phyloP scores from a whole-genome alignment of 2,888 invertebrate species.

The Leucania comma region DNA sequence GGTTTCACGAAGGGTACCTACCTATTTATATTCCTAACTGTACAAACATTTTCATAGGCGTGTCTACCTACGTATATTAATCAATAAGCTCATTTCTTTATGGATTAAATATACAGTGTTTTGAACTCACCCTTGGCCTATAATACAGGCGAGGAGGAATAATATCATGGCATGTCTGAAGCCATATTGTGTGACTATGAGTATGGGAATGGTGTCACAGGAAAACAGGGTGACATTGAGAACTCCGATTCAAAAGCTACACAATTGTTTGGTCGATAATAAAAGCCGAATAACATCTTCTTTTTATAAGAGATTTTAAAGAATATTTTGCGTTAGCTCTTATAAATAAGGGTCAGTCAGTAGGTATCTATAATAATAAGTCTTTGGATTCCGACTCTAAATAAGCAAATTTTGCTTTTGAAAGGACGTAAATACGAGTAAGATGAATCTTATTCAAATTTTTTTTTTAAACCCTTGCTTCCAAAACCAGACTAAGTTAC shows the following conservation, averaged over 20 bases:
- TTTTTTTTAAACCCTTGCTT: too few relatives aligned
- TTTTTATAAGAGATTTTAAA: background rate
- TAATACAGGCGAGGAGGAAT: slow-evolving; percentile 14
- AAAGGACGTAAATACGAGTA: background rate
- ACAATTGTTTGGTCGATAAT: background rate
- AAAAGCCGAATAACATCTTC: background rate
- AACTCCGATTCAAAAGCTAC: background rate
- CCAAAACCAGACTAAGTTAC: background rate
- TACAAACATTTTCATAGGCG: background rate
- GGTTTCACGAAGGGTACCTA: too few relatives aligned
- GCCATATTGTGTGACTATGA: slow-evolving; percentile 9
- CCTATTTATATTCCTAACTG: too few relatives aligned
- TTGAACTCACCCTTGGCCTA: slow-evolving; percentile 6
- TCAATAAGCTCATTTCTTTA: background rate
- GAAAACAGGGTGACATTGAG: background rate
- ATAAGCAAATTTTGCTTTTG: background rate
- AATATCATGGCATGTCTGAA: slow-evolving; percentile 10
- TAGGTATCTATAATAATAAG: background rate
- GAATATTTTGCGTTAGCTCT: background rate
- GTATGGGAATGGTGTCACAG: slow-evolving; percentile 10
- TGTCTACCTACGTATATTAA: background rate
- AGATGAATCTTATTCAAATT: background rate
- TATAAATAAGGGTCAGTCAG: background rate
- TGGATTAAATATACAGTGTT: background rate
- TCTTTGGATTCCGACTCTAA: background rate